Conservation (phyloP, 1,140 invertebrate species). For the Brachionus calyciflorus region DNA sequence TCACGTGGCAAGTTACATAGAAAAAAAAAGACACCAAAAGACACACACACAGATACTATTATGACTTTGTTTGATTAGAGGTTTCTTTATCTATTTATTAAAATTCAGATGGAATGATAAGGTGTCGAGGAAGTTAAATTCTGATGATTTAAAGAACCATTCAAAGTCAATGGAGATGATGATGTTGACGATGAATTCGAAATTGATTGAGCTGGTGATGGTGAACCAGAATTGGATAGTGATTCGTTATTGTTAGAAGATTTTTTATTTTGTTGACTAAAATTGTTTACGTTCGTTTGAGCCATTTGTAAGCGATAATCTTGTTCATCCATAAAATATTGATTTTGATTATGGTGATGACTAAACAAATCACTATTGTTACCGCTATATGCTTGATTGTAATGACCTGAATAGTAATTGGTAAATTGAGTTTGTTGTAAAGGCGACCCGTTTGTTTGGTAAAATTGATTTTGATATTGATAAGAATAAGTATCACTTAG, state of each 20-base stretch:
- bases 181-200: slow-evolving; percentile 39
- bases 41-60: too few relatives aligned
- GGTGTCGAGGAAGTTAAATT: not conserved
- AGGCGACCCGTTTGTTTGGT: not conserved
- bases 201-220: slow-evolving; percentile 45
- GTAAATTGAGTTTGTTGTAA: slow-evolving; percentile 19
- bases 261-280: slow-evolving; percentile 10
- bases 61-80: not conserved
- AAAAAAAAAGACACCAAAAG: not conserved
- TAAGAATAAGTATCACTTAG: slow-evolving; percentile 4
- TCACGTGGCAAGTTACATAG: slow-evolving; percentile 15
- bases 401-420: not conserved
- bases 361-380: slow-evolving; percentile 12
- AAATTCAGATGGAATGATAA: slow-evolving; percentile 34
- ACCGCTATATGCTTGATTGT: not conserved
- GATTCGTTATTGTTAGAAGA: slow-evolving; percentile 23
- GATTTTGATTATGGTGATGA: slow-evolving; percentile 21
- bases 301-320: slow-evolving; percentile 11
- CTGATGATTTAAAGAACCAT: not conserved
- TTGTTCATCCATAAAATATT: slow-evolving; percentile 26
- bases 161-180: slow-evolving; percentile 25
- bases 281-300: slow-evolving; percentile 38
- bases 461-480: slow-evolving; percentile 8
- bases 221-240: not conserved
- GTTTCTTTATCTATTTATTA: not conserved